phyloP scores from a whole-genome alignment of 2,113 vertebrate species.

The Hippolais icterina region DNA sequence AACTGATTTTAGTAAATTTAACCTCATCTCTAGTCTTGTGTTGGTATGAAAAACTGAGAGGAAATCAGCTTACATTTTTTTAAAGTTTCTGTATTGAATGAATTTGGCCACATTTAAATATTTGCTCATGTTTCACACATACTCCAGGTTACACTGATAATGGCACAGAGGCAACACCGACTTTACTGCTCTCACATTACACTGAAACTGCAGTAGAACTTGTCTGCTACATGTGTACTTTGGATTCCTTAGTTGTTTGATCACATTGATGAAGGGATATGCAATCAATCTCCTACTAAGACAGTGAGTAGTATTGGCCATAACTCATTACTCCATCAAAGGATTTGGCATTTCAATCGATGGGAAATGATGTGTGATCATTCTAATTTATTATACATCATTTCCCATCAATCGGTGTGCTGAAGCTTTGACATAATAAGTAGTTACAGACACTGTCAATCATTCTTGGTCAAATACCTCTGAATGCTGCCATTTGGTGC shows the following conservation, averaged over 20 bases:
- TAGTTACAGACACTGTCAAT: slow-evolving; percentile 84
- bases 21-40: neutral
- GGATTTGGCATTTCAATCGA: slow-evolving; percentile 87
- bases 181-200: neutral
- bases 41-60: neutral
- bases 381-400: slow-evolving; percentile 89
- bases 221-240: slow-evolving; percentile 59
- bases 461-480: slow-evolving; percentile 80
- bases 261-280: slow-evolving; percentile 78
- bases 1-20: neutral
- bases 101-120: neutral
- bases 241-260: slow-evolving; percentile 78
- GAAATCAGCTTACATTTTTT: neutral
- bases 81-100: neutral
- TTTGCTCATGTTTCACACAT: neutral
- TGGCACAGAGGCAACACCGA: slow-evolving; percentile 15
- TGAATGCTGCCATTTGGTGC: slow-evolving; percentile 67
- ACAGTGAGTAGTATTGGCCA: slow-evolving; percentile 86
- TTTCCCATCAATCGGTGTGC: slow-evolving; percentile 84
- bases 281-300: slow-evolving; percentile 83
- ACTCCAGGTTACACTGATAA: neutral
- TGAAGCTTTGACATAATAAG: slow-evolving; percentile 85
- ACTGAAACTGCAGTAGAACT: slow-evolving; percentile 44
- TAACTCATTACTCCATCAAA: slow-evolving; percentile 85
- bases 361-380: slow-evolving; percentile 90